Evolutionary conservation across 2,113 vertebrate genomes (phyloP).

Genomic region (Halcyon malimbica): DNA sequence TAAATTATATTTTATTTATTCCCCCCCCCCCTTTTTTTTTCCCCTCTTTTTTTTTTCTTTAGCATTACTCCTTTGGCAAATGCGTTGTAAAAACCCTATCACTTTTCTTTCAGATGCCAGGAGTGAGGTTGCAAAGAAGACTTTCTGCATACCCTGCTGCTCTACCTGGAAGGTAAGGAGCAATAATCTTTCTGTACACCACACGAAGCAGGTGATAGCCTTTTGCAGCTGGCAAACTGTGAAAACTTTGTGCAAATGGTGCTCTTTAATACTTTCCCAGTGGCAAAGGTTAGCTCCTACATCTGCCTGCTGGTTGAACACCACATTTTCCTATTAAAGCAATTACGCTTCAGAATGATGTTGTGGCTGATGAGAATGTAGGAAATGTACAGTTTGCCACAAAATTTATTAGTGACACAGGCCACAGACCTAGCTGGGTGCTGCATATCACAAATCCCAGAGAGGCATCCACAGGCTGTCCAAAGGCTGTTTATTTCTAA

Average conservation of each 20-base stretch:
- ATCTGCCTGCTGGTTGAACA: neutral
- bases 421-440: neutral
- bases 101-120: conserved; percentile 25
- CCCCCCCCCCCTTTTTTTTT: neutral
- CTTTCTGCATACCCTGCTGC: conserved; percentile 19
- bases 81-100: neutral
- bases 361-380: neutral
- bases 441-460: conserved; percentile 12
- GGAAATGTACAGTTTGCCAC: neutral
- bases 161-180: conserved; percentile 38
- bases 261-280: neutral
- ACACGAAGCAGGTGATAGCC: neutral
- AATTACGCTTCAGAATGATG: neutral
- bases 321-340: neutral
- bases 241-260: conserved; percentile 33
- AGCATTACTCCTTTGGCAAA: conserved; percentile 4
- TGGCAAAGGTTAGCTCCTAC: neutral
- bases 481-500: neutral
- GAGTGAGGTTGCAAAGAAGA: neutral
- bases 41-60: neutral
- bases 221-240: conserved; percentile 8
- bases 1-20: no score
- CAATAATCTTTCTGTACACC: neutral
- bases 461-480: neutral
- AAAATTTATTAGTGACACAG: conserved; percentile 7